A percentile compares a stretch with the other conserved stretches of the same genome.
Conservation (phyloP, 2,113 vertebrate genomes). For the Herpetotheres cachinnans region DNA sequence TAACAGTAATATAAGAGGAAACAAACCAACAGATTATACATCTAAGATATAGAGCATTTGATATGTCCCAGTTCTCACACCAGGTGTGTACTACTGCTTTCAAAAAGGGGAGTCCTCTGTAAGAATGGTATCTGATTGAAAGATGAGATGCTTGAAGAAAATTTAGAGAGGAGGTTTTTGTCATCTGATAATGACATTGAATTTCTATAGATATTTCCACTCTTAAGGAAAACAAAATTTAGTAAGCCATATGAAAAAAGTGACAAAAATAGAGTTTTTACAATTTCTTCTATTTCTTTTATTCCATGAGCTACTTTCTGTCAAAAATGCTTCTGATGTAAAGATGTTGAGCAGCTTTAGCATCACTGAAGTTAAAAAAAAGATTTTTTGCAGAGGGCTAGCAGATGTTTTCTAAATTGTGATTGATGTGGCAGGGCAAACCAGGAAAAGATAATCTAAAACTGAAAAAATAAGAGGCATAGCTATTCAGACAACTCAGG, state of each 20-base stretch:
- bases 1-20: background rate
- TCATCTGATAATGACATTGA: background rate
- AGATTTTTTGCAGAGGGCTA: background rate
- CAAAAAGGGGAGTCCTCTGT: background rate
- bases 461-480: background rate
- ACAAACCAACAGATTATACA: background rate
- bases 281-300: background rate
- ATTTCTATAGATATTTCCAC: background rate
- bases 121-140: background rate
- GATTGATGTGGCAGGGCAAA: slow-evolving; percentile 28
- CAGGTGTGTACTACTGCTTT: background rate
- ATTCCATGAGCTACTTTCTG: background rate
- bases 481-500: background rate
- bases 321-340: background rate
- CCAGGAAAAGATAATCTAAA: slow-evolving; percentile 13
- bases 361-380: background rate
- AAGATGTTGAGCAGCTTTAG: background rate
- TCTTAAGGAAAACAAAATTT: background rate
- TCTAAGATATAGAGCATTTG: background rate
- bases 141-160: background rate
- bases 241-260: background rate
- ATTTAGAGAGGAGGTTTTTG: background rate
- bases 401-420: slow-evolving; percentile 41
- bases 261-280: background rate
- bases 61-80: background rate